Conservation (phyloP, 2,113 vertebrate genomes). For the Dinomys branickii region DNA sequence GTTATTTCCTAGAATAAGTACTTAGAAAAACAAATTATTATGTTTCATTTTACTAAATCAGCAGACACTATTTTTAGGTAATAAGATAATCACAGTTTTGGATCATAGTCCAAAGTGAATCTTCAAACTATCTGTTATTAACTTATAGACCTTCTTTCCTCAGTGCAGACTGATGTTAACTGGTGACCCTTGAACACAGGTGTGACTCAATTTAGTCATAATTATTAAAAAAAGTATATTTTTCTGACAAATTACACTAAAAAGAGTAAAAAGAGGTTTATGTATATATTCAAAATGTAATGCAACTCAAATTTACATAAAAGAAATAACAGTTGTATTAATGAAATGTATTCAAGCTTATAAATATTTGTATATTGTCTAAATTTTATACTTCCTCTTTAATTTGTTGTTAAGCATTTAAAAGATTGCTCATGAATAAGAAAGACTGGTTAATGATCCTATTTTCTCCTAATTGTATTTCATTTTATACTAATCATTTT, state of each 20-base stretch:
- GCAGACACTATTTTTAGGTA: background rate
- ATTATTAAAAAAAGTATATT: background rate
- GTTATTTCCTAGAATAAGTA: background rate
- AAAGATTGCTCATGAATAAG: background rate
- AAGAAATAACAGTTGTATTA: background rate
- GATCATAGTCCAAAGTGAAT: background rate
- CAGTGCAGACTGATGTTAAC: background rate
- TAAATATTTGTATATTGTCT: background rate
- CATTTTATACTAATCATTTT: background rate
- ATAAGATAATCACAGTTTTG: background rate
- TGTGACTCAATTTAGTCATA: background rate
- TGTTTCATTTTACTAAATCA: background rate
- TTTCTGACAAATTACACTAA: background rate
- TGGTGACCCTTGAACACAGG: background rate
- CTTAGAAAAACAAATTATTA: background rate
- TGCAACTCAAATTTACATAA: background rate
- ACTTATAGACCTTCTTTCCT: background rate
- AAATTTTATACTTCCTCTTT: background rate
- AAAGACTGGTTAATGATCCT: background rate
- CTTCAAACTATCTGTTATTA: slow-evolving; percentile 5
- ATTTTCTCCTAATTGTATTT: background rate
- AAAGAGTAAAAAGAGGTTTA: background rate
- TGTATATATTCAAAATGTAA: background rate
- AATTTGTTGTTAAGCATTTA: background rate
- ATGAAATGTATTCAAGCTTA: background rate